phyloP scores from a whole-genome alignment of 2,113 vertebrate genomes.

The Halichoerus grypus region DNA sequence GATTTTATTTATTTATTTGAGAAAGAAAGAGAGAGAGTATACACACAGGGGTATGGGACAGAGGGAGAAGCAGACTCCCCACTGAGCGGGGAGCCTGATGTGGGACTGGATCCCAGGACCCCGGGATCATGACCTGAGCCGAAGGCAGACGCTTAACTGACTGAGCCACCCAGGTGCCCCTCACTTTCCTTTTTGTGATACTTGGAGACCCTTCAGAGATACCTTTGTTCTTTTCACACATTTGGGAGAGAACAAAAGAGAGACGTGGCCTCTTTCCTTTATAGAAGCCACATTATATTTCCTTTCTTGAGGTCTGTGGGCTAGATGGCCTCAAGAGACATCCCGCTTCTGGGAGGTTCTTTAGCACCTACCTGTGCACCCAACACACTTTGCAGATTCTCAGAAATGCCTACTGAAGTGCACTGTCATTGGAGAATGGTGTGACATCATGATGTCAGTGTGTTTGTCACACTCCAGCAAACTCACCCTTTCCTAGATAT shows the following conservation, averaged over 20 bases:
- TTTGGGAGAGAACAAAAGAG: background rate
- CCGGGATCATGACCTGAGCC: too few relatives aligned
- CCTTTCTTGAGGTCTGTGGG: background rate
- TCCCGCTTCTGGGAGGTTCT: background rate
- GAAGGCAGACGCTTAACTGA: too few relatives aligned
- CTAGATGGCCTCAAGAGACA: background rate
- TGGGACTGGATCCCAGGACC: too few relatives aligned
- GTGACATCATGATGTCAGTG: background rate
- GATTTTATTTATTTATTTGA: too few relatives aligned
- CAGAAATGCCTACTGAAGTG: background rate
- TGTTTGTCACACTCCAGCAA: background rate
- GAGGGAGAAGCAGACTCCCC: too few relatives aligned
- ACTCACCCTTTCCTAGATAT: background rate
- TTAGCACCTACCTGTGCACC: background rate
- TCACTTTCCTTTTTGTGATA: background rate
- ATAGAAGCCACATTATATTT: background rate
- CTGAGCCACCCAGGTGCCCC: too few relatives aligned
- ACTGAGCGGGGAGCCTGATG: too few relatives aligned
- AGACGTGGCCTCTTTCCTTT: background rate
- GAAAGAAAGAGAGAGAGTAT: too few relatives aligned
- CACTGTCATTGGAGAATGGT: background rate
- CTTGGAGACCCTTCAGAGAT: background rate
- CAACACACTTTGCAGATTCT: background rate
- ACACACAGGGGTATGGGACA: too few relatives aligned
- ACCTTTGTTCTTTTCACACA: background rate